Conservation (phyloP, 2,888 invertebrate genomes). For the Spicauda simplicius region DNA sequence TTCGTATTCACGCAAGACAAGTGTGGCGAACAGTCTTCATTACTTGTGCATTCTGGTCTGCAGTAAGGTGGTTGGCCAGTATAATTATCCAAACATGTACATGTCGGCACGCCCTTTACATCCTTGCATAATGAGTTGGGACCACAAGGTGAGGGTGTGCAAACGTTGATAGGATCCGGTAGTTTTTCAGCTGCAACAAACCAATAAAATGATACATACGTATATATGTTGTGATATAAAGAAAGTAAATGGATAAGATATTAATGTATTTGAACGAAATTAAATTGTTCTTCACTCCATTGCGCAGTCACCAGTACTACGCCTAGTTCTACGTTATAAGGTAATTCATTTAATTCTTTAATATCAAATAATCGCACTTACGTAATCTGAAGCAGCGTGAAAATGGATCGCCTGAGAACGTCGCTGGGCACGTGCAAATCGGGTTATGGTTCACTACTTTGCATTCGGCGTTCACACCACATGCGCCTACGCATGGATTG, state of each 20-base stretch:
- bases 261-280: too few relatives aligned
- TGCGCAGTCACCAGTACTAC: too few relatives aligned
- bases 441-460: slow-evolving; percentile 91
- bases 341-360: too few relatives aligned
- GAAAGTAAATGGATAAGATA: too few relatives aligned
- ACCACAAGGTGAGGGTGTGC: slow-evolving; percentile 92
- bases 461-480: slow-evolving; percentile 89
- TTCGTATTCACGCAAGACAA: slow-evolving; percentile 91
- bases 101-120: slow-evolving; percentile 88
- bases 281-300: too few relatives aligned
- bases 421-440: slow-evolving; percentile 87
- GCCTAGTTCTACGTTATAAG: too few relatives aligned
- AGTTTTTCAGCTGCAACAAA: slow-evolving; percentile 73
- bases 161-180: slow-evolving; percentile 85
- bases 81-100: slow-evolving; percentile 89
- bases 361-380: slow-evolving; percentile 61
- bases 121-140: slow-evolving; percentile 90
- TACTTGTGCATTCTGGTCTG: slow-evolving; percentile 91
- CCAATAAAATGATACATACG: neutral
- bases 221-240: too few relatives aligned
- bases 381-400: slow-evolving; percentile 84
- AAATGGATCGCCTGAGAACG: slow-evolving; percentile 88
- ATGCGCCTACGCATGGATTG: slow-evolving; percentile 90
- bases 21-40: slow-evolving; percentile 88
- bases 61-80: slow-evolving; percentile 91